Base-by-base conservation (phyloP, 1,140 invertebrate species). In the Palaemon carinicauda region DNA sequence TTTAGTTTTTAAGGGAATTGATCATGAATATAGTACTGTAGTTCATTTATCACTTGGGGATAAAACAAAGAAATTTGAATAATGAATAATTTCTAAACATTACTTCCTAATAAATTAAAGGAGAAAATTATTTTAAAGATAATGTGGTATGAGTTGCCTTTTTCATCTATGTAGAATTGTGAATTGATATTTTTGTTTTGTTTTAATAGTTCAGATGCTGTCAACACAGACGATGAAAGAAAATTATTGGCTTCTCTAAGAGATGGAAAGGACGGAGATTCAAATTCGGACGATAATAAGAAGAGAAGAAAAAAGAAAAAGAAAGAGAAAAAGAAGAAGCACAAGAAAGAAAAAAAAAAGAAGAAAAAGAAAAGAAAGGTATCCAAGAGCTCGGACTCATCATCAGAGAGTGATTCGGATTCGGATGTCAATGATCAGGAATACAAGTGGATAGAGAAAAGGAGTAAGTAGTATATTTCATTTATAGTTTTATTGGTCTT, bases 241-340 rank as follows among this genome's bases (percentile, higher is more conserved):
- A 77, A 33, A 14, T 1, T 24, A 3, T 77, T 74, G 14, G 12
- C 19, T 17, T 5, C 50, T 51, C 29, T 15, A 7, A 74, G 56
- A 33, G 81, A 74, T 54, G 27, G 1, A n/a, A 24, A 65, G n/a
- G n/a, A 51, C 60, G 41, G 41, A 41, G 73, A 54, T 31, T 74
- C 71, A n/a, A n/a, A n/a, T 15, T 56, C 3, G 17, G 27, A 29
- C 3, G 53, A 78, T 41, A 65, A 78, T 31, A 60, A 84, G 21
- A 80, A 65, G 78, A 80, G 65, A 65, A 65, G 31, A 27, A 84
- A 84, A 53, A 84, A 84, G 52, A 84, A 73, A 29, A 84, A 84
- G 82, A 74, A 77, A 24, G 65, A 84, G 21, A 33, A 77, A 21
- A 75, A 84, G 53, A 77, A 60, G 12, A 83, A 77, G 29, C 75